A percentile compares a stretch with the other conserved stretches of the same genome.
Evolutionary conservation across 2,797 vertebrate genomes (phyloP).

Genomic region (Catamblyrhynchus diadema): DNA sequence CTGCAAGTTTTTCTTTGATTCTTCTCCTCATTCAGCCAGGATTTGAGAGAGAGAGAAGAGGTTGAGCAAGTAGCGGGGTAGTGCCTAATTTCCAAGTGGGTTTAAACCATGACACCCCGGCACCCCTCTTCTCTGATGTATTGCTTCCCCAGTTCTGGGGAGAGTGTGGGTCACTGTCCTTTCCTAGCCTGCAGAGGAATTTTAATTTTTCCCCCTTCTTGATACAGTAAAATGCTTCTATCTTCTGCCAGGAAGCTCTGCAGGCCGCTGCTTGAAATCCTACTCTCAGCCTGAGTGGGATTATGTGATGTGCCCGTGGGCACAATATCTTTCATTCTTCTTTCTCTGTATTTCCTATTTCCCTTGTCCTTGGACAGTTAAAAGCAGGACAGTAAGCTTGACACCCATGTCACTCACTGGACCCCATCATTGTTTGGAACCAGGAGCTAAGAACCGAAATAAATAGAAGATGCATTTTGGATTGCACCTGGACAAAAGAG

Average conservation of each 20-base stretch:
- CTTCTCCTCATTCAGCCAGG: background rate
- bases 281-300: background rate
- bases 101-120: background rate
- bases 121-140: background rate
- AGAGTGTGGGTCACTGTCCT: background rate
- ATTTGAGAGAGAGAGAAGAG: background rate
- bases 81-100: background rate
- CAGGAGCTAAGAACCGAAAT: background rate
- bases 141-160: background rate
- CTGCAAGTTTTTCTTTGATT: background rate
- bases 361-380: background rate
- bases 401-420: background rate
- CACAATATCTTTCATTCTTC: background rate
- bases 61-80: background rate
- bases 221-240: background rate
- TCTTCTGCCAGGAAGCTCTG: background rate
- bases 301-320: accelerated
- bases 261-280: background rate
- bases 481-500: background rate
- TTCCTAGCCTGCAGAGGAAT: background rate
- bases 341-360: background rate
- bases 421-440: background rate
- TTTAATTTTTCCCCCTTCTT: background rate
- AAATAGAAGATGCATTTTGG: background rate
- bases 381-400: background rate